A percentile compares a stretch with the other conserved stretches of the same genome.
Evolutionary conservation across 2,113 vertebrate genomes (phyloP).

Genomic region (Xiphophorus hellerii): DNA sequence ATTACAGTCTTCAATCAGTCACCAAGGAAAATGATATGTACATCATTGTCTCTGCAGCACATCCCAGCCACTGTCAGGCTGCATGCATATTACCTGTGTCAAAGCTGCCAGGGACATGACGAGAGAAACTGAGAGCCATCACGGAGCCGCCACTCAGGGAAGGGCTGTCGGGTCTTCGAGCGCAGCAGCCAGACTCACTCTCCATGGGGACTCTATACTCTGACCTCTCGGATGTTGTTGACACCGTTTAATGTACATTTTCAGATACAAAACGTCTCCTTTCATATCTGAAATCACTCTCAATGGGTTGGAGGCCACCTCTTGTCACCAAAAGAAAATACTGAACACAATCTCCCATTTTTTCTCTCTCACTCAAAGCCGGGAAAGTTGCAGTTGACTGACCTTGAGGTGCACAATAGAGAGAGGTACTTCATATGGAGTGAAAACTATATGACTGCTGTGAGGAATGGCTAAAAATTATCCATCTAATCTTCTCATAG

Average conservation of each 20-base stretch:
- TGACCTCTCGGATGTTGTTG: constrained; percentile 74
- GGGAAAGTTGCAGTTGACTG: constrained; percentile 60
- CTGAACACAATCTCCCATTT: constrained; percentile 32
- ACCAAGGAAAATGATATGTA: constrained; percentile 85
- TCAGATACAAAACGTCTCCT: constrained; percentile 71
- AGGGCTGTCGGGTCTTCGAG: constrained; percentile 58
- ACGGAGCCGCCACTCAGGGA: constrained; percentile 73
- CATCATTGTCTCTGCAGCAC: constrained; percentile 79
- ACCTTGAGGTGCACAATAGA: constrained; percentile 65
- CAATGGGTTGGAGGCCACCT: constrained; percentile 62
- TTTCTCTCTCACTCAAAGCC: constrained; percentile 21
- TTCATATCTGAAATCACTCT: constrained; percentile 68
- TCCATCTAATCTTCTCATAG: constrained; percentile 58
- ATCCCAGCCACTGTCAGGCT: constrained; percentile 73
- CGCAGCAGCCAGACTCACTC: constrained; percentile 67
- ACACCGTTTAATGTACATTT: constrained; percentile 81
- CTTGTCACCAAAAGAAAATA: constrained; percentile 67
- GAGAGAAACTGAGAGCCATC: constrained; percentile 78
- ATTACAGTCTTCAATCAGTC: constrained; percentile 88
- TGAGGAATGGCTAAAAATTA: constrained; percentile 39
- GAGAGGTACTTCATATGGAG: constrained; percentile 59
- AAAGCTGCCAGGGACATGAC: constrained; percentile 80
- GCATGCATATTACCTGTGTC: constrained; percentile 84
- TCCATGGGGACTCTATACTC: constrained; percentile 68
- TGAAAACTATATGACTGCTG: constrained; percentile 51